phyloP scores from a whole-genome alignment of 2,797 vertebrate genomes.

The Gallirallus australis region DNA sequence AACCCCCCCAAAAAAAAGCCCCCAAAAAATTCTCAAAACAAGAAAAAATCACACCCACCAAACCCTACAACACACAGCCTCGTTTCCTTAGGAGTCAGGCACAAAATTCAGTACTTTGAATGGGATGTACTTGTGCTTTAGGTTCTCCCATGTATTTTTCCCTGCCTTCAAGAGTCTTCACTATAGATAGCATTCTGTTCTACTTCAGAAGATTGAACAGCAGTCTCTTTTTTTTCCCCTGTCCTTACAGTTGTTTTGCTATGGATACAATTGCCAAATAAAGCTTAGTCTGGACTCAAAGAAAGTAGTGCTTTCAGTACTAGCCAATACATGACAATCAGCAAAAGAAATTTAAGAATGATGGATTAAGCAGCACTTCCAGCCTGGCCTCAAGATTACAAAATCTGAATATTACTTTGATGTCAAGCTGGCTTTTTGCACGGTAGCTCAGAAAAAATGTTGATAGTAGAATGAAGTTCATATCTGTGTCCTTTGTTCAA shows the following conservation, averaged over 20 bases:
- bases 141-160: not conserved
- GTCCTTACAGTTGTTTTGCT: not conserved
- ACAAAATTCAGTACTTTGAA: not conserved
- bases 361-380: not conserved
- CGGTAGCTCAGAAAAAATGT: not conserved
- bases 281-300: not conserved
- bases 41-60: accelerated
- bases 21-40: not conserved
- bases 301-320: not conserved
- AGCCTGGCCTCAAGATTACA: not conserved
- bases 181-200: not conserved
- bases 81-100: not conserved
- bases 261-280: not conserved
- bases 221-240: not conserved
- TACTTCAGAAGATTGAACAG: not conserved
- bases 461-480: not conserved
- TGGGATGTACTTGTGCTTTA: not conserved
- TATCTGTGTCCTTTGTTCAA: not conserved
- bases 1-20: not conserved
- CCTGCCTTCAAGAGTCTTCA: not conserved
- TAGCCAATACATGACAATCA: not conserved
- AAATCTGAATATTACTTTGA: not conserved
- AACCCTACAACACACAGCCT: not conserved
- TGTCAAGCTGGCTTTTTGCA: not conserved
- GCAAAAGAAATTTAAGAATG: not conserved